Evolutionary conservation across 2,113 vertebrate species (phyloP).

Genomic region (Zootoca vivipara): DNA sequence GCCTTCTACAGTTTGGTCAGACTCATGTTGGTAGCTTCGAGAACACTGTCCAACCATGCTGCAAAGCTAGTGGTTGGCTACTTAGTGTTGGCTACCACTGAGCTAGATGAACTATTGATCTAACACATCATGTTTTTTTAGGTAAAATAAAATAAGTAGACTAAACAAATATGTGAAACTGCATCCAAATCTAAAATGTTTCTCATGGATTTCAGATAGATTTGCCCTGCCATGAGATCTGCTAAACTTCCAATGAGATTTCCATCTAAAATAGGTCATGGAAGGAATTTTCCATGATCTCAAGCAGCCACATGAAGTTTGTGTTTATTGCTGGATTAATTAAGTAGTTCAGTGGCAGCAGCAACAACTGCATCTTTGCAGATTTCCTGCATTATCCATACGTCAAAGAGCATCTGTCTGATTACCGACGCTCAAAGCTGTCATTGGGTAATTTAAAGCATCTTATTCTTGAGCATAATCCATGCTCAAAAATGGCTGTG

Average conservation of each 20-base stretch:
- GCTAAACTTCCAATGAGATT: rapidly evolving
- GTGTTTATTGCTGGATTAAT: rapidly evolving
- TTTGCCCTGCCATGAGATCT: rapidly evolving
- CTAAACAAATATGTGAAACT: not conserved
- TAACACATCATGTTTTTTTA: not conserved
- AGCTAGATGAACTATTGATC: not conserved
- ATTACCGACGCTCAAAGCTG: not conserved
- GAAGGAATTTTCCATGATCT: rapidly evolving
- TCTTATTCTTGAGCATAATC: not conserved
- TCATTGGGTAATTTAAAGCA: not conserved
- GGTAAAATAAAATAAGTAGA: not conserved
- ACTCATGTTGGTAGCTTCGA: too few relatives aligned
- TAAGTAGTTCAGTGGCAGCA: not conserved
- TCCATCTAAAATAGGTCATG: not conserved
- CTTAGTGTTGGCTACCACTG: not conserved
- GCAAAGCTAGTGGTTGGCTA: not conserved
- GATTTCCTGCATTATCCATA: rapidly evolving
- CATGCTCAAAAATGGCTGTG: not conserved
- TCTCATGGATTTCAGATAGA: rapidly evolving
- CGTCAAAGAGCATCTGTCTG: not conserved
- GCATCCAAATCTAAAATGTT: not conserved
- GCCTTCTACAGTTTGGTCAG: too few relatives aligned
- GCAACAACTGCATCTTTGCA: rapidly evolving
- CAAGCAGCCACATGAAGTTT: rapidly evolving
- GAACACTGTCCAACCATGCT: too few relatives aligned